Percentiles rank a stretch among this genome's conserved stretches.
Conservation (phyloP, 2,888 invertebrate species). For the Pollenia griseotomentosa region DNA sequence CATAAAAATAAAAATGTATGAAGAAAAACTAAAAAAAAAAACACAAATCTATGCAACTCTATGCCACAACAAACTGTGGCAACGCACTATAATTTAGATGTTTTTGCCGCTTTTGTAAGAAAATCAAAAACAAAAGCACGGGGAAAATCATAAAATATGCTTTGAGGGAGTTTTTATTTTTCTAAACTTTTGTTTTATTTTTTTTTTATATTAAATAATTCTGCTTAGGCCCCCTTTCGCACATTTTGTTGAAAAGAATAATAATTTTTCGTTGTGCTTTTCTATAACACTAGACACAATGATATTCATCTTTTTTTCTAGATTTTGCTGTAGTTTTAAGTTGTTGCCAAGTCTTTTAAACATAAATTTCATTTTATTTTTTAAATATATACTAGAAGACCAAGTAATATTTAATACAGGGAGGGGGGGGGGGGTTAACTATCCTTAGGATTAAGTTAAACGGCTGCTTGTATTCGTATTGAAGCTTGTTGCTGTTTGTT, state of each 20-base stretch:
- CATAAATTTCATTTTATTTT: slow-evolving; percentile 65
- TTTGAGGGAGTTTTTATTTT: slow-evolving; percentile 65
- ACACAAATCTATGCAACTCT: slow-evolving; percentile 36
- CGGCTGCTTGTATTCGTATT: slow-evolving; percentile 53
- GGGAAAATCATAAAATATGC: slow-evolving; percentile 53
- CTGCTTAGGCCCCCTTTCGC: slow-evolving; percentile 47
- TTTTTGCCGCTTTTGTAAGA: slow-evolving; percentile 63
- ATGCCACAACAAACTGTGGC: slow-evolving; percentile 15
- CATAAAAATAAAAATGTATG: slow-evolving; percentile 40
- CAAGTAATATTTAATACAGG: slow-evolving; percentile 16
- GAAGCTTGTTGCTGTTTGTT: slow-evolving; percentile 4
- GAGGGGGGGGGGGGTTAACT: not conserved
- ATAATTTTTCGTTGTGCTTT: slow-evolving; percentile 43
- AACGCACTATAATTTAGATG: slow-evolving; percentile 72
- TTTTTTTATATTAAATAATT: not conserved
- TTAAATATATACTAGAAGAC: slow-evolving; percentile 23
- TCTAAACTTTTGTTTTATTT: not conserved
- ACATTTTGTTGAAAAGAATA: slow-evolving; percentile 53
- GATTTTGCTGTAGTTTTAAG: slow-evolving; percentile 12
- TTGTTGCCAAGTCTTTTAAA: slow-evolving; percentile 32
- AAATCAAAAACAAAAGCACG: slow-evolving; percentile 10
- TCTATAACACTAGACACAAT: slow-evolving; percentile 67
- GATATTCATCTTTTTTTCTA: slow-evolving; percentile 64
- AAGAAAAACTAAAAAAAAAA: slow-evolving; percentile 17
- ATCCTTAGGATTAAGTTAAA: slow-evolving; percentile 47